Conservation (phyloP, 2,888 invertebrate genomes). For the Perizoma affinitatum region DNA sequence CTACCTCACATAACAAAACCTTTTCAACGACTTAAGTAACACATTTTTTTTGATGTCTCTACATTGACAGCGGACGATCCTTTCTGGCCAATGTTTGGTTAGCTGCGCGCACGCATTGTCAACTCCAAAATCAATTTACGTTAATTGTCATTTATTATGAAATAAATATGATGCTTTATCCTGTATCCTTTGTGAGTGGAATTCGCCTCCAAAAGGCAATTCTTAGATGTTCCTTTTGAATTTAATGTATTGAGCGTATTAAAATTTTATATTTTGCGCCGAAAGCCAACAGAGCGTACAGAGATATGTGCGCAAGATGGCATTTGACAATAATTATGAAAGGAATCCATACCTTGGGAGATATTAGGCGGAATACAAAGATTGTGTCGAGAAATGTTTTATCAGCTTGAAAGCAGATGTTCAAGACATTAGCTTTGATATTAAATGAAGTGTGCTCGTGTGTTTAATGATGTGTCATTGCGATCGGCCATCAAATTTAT, state of each 20-base stretch:
- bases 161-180: slow-evolving; percentile 83
- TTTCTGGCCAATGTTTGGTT: slow-evolving; percentile 88
- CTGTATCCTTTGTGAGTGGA: slow-evolving; percentile 55
- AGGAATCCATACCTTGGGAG: slow-evolving; percentile 58
- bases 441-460: slow-evolving; percentile 48
- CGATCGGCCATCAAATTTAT: background rate
- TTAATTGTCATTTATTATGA: slow-evolving; percentile 84
- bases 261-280: slow-evolving; percentile 73
- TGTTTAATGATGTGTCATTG: slow-evolving; percentile 22
- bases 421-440: slow-evolving; percentile 47
- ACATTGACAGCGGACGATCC: slow-evolving; percentile 78
- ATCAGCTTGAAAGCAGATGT: slow-evolving; percentile 77
- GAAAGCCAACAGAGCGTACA: slow-evolving; percentile 62
- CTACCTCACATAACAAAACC: slow-evolving; percentile 64
- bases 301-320: slow-evolving; percentile 57
- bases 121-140: slow-evolving; percentile 78
- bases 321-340: slow-evolving; percentile 80
- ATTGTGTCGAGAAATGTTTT: slow-evolving; percentile 72
- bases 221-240: slow-evolving; percentile 53
- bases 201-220: slow-evolving; percentile 62
- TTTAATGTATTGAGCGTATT: slow-evolving; percentile 65
- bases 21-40: slow-evolving; percentile 52
- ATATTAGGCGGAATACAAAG: slow-evolving; percentile 76
- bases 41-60: slow-evolving; percentile 57
- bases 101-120: slow-evolving; percentile 83